Percentiles rank a stretch among this genome's conserved stretches.
phyloP scores from a whole-genome alignment of 1,140 invertebrate species.

The Sitodiplosis mosellana region DNA sequence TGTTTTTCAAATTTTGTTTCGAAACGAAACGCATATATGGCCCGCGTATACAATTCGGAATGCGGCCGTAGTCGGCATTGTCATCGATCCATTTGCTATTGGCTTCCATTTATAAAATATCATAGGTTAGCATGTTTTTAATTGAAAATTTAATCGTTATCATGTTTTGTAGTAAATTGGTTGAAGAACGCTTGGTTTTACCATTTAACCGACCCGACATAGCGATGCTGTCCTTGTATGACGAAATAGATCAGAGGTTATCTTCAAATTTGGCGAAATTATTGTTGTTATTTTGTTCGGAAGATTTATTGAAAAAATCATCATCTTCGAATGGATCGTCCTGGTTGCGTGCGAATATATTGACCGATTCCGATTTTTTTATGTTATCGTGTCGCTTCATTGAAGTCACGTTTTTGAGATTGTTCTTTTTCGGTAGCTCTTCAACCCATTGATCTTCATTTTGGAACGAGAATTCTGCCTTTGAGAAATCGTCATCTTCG shows the following conservation, averaged over 20 bases:
- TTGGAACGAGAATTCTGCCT: slow-evolving; percentile 22
- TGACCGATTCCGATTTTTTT: slow-evolving; percentile 71
- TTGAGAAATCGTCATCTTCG: slow-evolving; percentile 24
- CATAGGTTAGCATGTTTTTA: neutral
- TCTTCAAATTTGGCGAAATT: slow-evolving; percentile 27
- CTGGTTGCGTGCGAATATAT: slow-evolving; percentile 59
- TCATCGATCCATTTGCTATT: too few relatives aligned
- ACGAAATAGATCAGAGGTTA: neutral
- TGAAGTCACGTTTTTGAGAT: slow-evolving; percentile 5
- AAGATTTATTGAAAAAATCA: slow-evolving; percentile 47
- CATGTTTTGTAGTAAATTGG: neutral
- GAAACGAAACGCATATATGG: too few relatives aligned
- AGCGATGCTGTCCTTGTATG: too few relatives aligned
- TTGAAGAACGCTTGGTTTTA: neutral
- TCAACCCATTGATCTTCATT: slow-evolving; percentile 15
- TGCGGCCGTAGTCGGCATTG: too few relatives aligned
- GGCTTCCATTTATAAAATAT: neutral
- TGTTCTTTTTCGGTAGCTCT: slow-evolving; percentile 1
- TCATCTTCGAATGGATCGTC: slow-evolving; percentile 73
- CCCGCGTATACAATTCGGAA: too few relatives aligned
- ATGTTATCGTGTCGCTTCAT: slow-evolving; percentile 31
- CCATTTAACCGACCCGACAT: too few relatives aligned
- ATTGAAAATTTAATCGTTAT: neutral
- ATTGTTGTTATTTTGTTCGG: slow-evolving; percentile 4
- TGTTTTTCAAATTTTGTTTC: too few relatives aligned